phyloP scores from a whole-genome alignment of 2,888 invertebrate species.

The Scaptomyza tumidula region DNA sequence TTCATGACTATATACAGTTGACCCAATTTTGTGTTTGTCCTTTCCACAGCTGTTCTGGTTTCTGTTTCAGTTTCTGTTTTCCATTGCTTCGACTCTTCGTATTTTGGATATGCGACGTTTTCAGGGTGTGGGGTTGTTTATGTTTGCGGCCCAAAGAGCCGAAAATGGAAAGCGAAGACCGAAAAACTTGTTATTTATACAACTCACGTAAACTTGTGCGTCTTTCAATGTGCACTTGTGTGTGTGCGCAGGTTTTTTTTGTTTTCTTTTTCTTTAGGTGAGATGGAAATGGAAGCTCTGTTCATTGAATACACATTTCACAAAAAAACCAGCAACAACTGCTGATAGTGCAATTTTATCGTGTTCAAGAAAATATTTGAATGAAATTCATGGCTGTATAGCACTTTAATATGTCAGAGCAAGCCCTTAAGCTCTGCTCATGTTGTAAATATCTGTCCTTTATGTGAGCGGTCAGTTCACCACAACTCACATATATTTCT shows the following conservation, averaged over 20 bases:
- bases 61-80: conserved; percentile 47
- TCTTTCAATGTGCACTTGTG: conserved; percentile 18
- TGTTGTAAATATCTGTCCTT: not conserved
- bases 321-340: conserved; percentile 35
- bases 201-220: conserved; percentile 60
- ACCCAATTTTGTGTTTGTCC: conserved; percentile 75
- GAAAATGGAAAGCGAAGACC: conserved; percentile 54
- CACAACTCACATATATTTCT: conserved; percentile 3
- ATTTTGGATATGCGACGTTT: conserved; percentile 25
- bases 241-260: not conserved
- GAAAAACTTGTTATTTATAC: conserved; percentile 72
- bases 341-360: conserved; percentile 52
- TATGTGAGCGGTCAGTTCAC: conserved; percentile 6
- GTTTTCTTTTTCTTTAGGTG: not conserved
- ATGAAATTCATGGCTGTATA: conserved; percentile 17
- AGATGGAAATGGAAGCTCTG: conserved; percentile 25
- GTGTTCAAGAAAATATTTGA: conserved; percentile 18
- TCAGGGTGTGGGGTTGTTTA: conserved; percentile 72
- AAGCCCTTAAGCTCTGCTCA: conserved; percentile 2
- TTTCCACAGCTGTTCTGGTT: conserved; percentile 78
- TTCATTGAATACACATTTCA: conserved; percentile 65
- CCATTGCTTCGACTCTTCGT: conserved; percentile 39
- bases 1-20: conserved; percentile 70
- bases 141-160: conserved; percentile 58
- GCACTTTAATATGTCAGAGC: conserved; percentile 13